Conservation (phyloP, 2,888 invertebrate genomes). For the Antheraea yamamai region DNA sequence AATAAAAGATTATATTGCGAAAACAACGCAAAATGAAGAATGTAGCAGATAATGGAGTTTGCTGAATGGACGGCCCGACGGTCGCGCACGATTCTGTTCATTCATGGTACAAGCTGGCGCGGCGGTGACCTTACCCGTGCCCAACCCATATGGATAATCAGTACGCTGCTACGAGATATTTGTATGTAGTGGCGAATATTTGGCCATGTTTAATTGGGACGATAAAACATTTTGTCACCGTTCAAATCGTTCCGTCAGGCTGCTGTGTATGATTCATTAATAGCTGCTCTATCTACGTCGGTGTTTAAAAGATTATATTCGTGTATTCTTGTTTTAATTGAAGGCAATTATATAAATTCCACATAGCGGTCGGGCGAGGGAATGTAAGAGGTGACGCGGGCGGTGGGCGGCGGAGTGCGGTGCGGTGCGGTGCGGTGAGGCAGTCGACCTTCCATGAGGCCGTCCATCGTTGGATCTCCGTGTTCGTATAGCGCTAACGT, state of each 20-base stretch:
- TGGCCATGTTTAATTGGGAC: constrained; percentile 30
- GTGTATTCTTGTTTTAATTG: constrained; percentile 74
- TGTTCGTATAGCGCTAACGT: constrained; percentile 28
- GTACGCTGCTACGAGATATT: constrained; percentile 33
- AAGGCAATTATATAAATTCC: constrained; percentile 79
- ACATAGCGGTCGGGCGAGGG: constrained; percentile 67
- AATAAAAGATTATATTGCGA: background rate
- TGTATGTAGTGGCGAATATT: constrained; percentile 52
- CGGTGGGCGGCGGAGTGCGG: constrained; percentile 34
- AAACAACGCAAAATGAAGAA: constrained; percentile 35
- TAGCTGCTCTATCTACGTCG: constrained; percentile 38
- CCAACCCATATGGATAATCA: constrained; percentile 51
- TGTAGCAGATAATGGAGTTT: constrained; percentile 57
- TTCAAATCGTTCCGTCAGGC: constrained; percentile 13
- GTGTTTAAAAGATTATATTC: constrained; percentile 54
- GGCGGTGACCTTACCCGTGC: constrained; percentile 58
- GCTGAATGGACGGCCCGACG: constrained; percentile 54
- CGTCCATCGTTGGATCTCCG: constrained; percentile 56
- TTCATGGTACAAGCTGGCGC: constrained; percentile 62
- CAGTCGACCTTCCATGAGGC: constrained; percentile 80
- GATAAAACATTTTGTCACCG: constrained; percentile 16
- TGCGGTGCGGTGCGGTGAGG: constrained; percentile 48
- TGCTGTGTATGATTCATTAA: constrained; percentile 26
- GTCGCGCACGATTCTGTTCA: constrained; percentile 54
- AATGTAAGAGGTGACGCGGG: constrained; percentile 40